phyloP scores from a whole-genome alignment of 2,888 invertebrate genomes.

The Catocala nupta region DNA sequence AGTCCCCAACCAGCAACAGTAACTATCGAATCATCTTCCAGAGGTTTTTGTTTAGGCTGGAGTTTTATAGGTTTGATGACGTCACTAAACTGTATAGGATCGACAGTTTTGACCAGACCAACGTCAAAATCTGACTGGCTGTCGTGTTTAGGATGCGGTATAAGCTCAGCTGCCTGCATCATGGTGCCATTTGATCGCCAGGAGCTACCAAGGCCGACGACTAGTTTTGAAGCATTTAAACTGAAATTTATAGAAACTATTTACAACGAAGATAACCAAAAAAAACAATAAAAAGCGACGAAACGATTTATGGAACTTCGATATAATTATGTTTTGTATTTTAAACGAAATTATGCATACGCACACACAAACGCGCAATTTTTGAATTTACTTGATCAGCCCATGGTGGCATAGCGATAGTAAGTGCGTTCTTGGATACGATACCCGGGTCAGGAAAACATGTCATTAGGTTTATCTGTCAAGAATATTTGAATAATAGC shows the following conservation, averaged over 20 bases:
- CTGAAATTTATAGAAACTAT: background rate
- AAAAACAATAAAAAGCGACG: too few relatives aligned
- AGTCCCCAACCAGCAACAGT: conserved; percentile 74
- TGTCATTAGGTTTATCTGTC: too few relatives aligned
- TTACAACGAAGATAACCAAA: too few relatives aligned
- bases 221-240: conserved; percentile 67
- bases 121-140: conserved; percentile 74
- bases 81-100: conserved; percentile 67
- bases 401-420: too few relatives aligned
- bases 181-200: conserved; percentile 72
- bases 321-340: too few relatives aligned
- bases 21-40: conserved; percentile 59
- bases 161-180: conserved; percentile 71
- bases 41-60: conserved; percentile 53
- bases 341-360: too few relatives aligned
- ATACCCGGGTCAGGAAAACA: too few relatives aligned
- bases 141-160: conserved; percentile 65
- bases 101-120: conserved; percentile 70
- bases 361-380: too few relatives aligned
- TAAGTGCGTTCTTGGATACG: too few relatives aligned
- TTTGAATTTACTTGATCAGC: too few relatives aligned
- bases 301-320: too few relatives aligned
- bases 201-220: conserved; percentile 77
- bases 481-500: too few relatives aligned
- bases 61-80: conserved; percentile 66